phyloP scores from a whole-genome alignment of 2,797 vertebrate species.

The Bufotes viridis region DNA sequence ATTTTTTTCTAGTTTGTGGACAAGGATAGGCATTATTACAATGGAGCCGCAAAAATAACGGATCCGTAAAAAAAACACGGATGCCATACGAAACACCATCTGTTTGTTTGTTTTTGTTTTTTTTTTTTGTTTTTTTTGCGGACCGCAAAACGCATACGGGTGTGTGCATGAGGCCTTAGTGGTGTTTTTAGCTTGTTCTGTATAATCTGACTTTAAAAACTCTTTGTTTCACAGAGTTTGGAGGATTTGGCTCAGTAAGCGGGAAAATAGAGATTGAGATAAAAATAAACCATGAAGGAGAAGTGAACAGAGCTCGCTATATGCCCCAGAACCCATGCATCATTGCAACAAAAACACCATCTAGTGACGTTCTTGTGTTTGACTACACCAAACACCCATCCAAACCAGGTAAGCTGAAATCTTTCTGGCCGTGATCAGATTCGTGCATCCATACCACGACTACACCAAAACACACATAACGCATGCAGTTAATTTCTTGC shows the following conservation, averaged over 20 bases:
- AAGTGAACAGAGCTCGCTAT: conserved; percentile 96
- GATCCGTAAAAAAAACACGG: too few species aligned
- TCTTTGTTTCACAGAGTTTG: conserved; percentile 83
- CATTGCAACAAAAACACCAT: conserved; percentile 97
- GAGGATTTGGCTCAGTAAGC: conserved; percentile 97
- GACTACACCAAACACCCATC: conserved; percentile 98
- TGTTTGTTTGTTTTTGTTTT: too few species aligned
- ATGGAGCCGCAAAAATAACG: too few species aligned
- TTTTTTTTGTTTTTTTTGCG: too few species aligned
- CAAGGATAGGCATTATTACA: too few species aligned
- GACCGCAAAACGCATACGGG: too few species aligned
- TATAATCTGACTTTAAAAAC: too few species aligned
- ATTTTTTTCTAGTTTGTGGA: too few species aligned
- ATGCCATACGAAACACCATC: too few species aligned
- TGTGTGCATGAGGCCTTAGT: too few species aligned
- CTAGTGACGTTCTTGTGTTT: conserved; percentile 95
- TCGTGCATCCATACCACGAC: not conserved
- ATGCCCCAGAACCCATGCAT: conserved; percentile 99
- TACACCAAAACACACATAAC: not conserved
- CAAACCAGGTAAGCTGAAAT: conserved; percentile 84
- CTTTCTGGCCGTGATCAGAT: not conserved
- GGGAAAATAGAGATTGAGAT: conserved; percentile 98
- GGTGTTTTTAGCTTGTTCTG: not conserved
- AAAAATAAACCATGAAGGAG: conserved; percentile 98
- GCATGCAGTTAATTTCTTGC: too few species aligned